Conservation (phyloP, 2,888 invertebrate genomes). For the Melanophora roralis region DNA sequence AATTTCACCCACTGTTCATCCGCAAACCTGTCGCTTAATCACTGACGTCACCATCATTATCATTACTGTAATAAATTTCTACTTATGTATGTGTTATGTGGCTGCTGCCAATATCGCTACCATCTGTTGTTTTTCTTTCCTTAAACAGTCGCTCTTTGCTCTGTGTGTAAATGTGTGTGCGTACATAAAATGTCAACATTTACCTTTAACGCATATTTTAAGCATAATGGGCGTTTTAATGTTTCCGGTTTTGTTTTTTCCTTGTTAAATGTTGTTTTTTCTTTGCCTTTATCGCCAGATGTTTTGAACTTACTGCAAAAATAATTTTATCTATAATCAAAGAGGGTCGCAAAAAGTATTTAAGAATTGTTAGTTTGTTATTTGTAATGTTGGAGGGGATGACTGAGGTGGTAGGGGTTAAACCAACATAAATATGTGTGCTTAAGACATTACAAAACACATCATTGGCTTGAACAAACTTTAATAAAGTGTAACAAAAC, state of each 20-base stretch:
- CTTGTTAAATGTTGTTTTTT: background rate
- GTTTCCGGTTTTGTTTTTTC: constrained; percentile 27
- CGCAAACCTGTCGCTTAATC: background rate
- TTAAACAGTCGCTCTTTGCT: background rate
- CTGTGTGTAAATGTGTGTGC: background rate
- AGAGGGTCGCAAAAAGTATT: background rate
- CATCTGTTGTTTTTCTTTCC: background rate
- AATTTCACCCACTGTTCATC: background rate
- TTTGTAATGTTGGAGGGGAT: too few relatives aligned
- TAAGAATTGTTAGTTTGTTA: background rate
- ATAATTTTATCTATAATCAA: background rate
- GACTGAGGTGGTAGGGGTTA: background rate
- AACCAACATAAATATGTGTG: constrained; percentile 10
- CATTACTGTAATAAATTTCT: constrained; percentile 36
- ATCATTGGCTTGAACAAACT: background rate
- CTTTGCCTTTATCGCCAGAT: constrained; percentile 15
- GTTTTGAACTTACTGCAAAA: constrained; percentile 21
- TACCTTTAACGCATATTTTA: constrained; percentile 51
- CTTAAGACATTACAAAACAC: background rate
- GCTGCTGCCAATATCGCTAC: constrained; percentile 4
- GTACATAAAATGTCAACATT: constrained; percentile 52
- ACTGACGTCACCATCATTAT: constrained; percentile 32
- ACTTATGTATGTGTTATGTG: constrained; percentile 26
- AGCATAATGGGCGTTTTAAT: constrained; percentile 54
- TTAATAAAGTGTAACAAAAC: background rate